These are phyloP conservation scores for Lysandra coridon DNA, from an alignment of 2,888 invertebrate species.

Conservation along the genomic window DNA sequence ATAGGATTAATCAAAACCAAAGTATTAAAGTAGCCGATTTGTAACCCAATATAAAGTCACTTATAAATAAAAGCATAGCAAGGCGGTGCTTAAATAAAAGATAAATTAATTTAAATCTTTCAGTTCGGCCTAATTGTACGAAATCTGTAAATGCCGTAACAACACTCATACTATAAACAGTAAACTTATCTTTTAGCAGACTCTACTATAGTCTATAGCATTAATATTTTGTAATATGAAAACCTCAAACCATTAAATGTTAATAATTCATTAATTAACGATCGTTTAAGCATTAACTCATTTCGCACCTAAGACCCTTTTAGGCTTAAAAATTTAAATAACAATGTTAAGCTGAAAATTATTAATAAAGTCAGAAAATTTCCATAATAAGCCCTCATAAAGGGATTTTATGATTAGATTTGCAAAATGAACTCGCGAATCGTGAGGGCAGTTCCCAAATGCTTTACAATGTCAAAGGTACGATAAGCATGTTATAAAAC, in stretches of 20 bases:
- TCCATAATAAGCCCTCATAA: conserved; percentile 19
- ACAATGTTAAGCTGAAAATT: conserved; percentile 25
- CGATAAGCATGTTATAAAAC: not conserved
- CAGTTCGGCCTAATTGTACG: not conserved
- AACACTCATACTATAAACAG: not conserved
- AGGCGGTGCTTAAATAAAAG: not conserved
- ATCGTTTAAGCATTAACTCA: conserved; percentile 1
- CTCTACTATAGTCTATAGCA: not conserved
- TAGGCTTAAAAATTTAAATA: conserved; percentile 23
- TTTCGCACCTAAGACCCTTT: not conserved
- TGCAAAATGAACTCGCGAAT: conserved; percentile 7
- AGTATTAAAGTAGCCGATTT: too few species aligned
- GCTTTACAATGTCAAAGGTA: not conserved
- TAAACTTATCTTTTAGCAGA: not conserved
- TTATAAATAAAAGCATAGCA: not conserved
- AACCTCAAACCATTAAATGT: not conserved
- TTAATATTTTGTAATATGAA: not conserved
- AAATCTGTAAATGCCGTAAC: not conserved
- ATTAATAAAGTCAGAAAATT: conserved; percentile 28
- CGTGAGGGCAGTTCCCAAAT: not conserved
- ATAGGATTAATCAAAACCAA: too few species aligned
- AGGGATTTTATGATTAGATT: conserved; percentile 8
- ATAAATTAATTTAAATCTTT: not conserved
- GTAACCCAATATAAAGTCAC: too few species aligned
- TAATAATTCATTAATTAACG: not conserved